Conservation (phyloP, 2,113 vertebrate genomes). For the Probosciger aterrimus region DNA sequence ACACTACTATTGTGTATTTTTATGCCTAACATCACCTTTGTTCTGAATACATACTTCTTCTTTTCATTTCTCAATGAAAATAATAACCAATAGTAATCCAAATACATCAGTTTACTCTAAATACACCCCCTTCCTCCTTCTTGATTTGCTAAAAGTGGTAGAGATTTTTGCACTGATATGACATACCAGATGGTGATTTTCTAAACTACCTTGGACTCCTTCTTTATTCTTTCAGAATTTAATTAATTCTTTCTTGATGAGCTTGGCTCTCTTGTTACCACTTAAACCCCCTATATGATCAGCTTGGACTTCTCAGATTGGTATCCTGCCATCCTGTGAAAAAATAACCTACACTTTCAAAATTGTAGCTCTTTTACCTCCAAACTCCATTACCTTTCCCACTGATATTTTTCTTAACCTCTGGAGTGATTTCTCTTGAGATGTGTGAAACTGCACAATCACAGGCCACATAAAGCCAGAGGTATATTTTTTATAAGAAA, state of each 20-base stretch:
- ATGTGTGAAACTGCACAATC: neutral
- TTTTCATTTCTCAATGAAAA: neutral
- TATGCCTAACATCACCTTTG: neutral
- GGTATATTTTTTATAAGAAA: neutral
- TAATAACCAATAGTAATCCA: neutral
- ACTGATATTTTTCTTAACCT: conserved; percentile 11
- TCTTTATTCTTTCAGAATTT: neutral
- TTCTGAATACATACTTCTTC: neutral
- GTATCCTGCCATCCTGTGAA: neutral
- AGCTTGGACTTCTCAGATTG: conserved; percentile 24
- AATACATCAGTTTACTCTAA: neutral
- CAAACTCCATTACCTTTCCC: neutral
- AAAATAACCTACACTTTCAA: neutral
- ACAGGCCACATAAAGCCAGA: neutral
- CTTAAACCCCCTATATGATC: neutral
- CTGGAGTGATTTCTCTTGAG: conserved; percentile 27
- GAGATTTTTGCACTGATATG: neutral
- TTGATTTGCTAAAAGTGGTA: neutral
- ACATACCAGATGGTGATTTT: neutral
- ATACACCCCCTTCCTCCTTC: neutral
- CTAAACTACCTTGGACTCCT: neutral
- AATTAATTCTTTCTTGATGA: neutral
- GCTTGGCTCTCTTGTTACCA: neutral
- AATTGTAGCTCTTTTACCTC: conserved; percentile 16
- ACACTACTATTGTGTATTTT: neutral